Percentiles rank a stretch among this genome's conserved stretches.
Evolutionary conservation across 2,113 vertebrate species (phyloP).

Genomic region (Numenius arquata): DNA sequence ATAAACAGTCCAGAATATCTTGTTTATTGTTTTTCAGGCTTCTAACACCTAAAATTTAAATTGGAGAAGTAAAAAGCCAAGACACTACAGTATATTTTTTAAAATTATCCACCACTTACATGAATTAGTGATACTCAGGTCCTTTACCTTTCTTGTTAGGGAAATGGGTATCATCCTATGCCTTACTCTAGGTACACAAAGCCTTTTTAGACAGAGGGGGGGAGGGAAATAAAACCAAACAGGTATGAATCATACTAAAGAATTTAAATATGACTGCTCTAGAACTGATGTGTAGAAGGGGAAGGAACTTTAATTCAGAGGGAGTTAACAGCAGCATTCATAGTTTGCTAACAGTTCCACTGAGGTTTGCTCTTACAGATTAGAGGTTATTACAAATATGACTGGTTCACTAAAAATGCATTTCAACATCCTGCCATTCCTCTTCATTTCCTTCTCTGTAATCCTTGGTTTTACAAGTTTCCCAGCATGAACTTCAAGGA

Average conservation of each 20-base stretch:
- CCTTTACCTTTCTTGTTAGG: neutral
- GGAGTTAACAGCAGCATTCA: neutral
- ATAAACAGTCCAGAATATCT: neutral
- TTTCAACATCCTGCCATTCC: conserved; percentile 31
- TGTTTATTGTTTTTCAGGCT: neutral
- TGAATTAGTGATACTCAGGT: neutral
- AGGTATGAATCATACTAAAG: neutral
- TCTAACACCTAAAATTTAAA: neutral
- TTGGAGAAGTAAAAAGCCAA: neutral
- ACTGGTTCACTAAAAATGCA: neutral
- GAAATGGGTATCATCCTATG: neutral
- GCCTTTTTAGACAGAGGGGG: neutral
- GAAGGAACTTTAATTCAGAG: neutral
- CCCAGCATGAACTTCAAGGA: neutral
- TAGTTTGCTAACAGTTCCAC: neutral
- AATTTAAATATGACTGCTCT: neutral
- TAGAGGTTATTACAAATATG: neutral
- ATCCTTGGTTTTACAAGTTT: neutral
- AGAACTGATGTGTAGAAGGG: neutral
- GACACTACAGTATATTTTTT: neutral
- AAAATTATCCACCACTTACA: neutral
- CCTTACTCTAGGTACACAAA: neutral
- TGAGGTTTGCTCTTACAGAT: neutral
- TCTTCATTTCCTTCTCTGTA: neutral
- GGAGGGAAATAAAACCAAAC: neutral